Evolutionary conservation across 2,113 vertebrate genomes (phyloP).

Genomic region (Sorex fumeus): DNA sequence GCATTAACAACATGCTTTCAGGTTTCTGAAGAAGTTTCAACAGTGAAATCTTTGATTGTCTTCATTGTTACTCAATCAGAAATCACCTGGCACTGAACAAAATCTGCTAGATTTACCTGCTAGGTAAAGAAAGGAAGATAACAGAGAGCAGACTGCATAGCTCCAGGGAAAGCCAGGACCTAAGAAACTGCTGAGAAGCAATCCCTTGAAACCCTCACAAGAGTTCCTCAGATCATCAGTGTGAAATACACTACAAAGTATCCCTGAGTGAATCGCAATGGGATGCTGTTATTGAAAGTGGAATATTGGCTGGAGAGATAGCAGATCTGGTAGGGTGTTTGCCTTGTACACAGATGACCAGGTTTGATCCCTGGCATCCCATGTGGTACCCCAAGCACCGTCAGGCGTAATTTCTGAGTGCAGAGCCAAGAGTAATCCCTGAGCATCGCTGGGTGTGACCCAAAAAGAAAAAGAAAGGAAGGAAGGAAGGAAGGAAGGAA

Average conservation of each 20-base stretch:
- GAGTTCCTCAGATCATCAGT: not conserved
- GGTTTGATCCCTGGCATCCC: too few relatives aligned
- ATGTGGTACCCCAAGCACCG: too few relatives aligned
- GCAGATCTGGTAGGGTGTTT: too few relatives aligned
- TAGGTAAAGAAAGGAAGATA: not conserved
- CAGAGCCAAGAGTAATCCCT: too few relatives aligned
- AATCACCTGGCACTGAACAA: not conserved
- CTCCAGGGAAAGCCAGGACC: not conserved
- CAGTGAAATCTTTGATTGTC: not conserved
- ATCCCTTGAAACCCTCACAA: not conserved
- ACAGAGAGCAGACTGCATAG: too few relatives aligned
- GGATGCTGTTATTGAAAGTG: not conserved
- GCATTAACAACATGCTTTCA: not conserved
- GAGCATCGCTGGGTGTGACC: too few relatives aligned
- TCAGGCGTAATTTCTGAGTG: too few relatives aligned
- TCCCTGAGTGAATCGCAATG: not conserved
- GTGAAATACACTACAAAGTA: not conserved
- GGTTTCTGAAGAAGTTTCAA: constrained; percentile 25
- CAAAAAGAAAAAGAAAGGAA: too few relatives aligned
- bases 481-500: too few relatives aligned
- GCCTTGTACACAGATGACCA: too few relatives aligned
- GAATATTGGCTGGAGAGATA: too few relatives aligned
- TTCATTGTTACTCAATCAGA: constrained; percentile 18
- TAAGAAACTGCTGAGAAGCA: not conserved
- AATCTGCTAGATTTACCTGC: too few relatives aligned